Base-by-base conservation (phyloP, 2,797 vertebrate species). In the Pogoniulus pusillus region DNA sequence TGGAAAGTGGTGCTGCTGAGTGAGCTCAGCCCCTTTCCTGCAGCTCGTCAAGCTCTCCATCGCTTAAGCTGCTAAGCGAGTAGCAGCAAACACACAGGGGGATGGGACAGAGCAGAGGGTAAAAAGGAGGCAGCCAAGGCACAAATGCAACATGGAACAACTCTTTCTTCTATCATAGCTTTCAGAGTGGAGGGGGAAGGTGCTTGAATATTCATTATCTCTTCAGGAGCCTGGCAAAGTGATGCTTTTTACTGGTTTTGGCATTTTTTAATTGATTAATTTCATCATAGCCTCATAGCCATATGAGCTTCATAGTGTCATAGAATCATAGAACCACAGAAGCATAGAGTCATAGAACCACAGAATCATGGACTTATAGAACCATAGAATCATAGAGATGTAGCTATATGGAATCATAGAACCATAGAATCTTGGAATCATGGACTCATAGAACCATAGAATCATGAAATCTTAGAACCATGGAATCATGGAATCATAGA, bases 11-110 rank as follows among this genome's bases (percentile, higher is more conserved):
- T 80, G 57, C 2, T n/a, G 9, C 57, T 59, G 47, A 54, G 54
- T 68, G 51, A 85, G 58, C 62, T 77, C 84, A 81, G 41, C 55
- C 54, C 51, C 43, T 30, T 80, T 70, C 80, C 80, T 66, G 82
- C 45, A 57, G 37, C 39, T 34, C 17, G 55, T 13, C 51, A 75
- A 62, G 20, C n/a, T 66, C 65, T 90, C 68, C 12, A 22, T 27
- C 4, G 10, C 49, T 76, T 55, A 27, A 84, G 24, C 74, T 83
- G 60, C 37, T 74, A 37, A 7, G 45, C 51, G 62, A 83, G 54
- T 45, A 6, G 0, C 63, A 77, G 29, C 0, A 1, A 87, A 64
- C 51, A 19, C 2, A 7, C 14, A 47, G 68, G 74, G 79, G 37
- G 53, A 76, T 1, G 6, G 51, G 72, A 54, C 20, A 58, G 55